Base-by-base conservation (phyloP, 2,797 vertebrate species). In the Smutsia gigantea region DNA sequence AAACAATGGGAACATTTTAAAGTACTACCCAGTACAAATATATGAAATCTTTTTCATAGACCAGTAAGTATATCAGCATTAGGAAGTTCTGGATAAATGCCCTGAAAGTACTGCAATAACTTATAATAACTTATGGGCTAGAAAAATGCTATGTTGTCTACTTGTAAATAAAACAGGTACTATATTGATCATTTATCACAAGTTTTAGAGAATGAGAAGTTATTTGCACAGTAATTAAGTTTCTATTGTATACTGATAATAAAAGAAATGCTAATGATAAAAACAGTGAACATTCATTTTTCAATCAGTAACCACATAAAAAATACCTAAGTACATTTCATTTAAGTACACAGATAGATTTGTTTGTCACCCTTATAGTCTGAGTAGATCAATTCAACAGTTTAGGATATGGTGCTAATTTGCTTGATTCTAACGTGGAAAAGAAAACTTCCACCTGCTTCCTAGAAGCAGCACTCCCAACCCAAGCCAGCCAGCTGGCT, bases 221-320 rank as follows among this genome's bases (percentile, higher is more conserved):
- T 61, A 61, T 27, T 31, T 25, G 34, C 4, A 66, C 15, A 72
- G 21, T 57, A 87, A 84, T 14, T 89, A 82, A 82, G 63, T 85
- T 95, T 82, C 91, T 64, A 59, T 46, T 87, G 94, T 46, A 87
- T 2, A 86, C 2, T 46, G 21, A 87, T 90, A 77, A 55, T 31
- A 84, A 71, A 87, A 87, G 9, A 91, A 77, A 93, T 42, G 13
- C n/a, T 79, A 55, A 79, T n/a, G 21, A 66, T 53, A 96, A 90
- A 89, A 97, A 93, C 27, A 89, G 10, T 49, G 31, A 81, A 91
- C 25, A 8, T 34, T 74, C 68, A 79, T 42, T 85, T 86, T 93
- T 55, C n/a, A 79, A 93, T 78, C 66, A 87, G 64, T 18, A 79
- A 49, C 11, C 71, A 87, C 37, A 74, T 37, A 92, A 51, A 69